Evolutionary conservation across 2,797 vertebrate genomes (phyloP).

Genomic region (Threskiornis aethiopicus): DNA sequence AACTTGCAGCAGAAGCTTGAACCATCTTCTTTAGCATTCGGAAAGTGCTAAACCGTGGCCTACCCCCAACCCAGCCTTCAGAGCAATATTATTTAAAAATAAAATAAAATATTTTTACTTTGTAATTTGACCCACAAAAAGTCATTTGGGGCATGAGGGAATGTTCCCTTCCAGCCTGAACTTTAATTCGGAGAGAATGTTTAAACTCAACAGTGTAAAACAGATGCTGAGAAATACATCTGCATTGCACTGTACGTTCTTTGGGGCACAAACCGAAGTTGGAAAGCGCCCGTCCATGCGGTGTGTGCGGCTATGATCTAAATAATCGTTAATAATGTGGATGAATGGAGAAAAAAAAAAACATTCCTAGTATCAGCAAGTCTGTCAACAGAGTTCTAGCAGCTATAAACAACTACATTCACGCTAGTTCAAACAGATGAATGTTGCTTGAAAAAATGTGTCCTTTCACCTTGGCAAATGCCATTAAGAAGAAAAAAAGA

Average conservation of each 20-base stretch:
- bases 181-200: constrained; percentile 61
- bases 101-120: constrained; percentile 46
- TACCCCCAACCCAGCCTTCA: constrained; percentile 10
- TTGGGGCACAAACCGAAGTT: background rate
- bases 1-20: constrained; percentile 43
- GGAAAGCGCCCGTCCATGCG: background rate
- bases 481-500: background rate
- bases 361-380: background rate
- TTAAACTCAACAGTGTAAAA: constrained; percentile 46
- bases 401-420: background rate
- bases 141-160: constrained; percentile 41
- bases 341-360: background rate
- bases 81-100: constrained; percentile 54
- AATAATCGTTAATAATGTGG: background rate
- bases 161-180: constrained; percentile 43
- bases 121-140: constrained; percentile 58
- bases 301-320: background rate
- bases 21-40: constrained; percentile 23
- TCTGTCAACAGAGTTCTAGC: background rate
- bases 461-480: constrained; percentile 11
- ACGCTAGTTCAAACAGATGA: background rate
- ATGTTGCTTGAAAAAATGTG: background rate
- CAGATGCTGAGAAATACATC: constrained; percentile 30
- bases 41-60: constrained; percentile 13
- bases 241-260: background rate